These are phyloP conservation scores for Apaloderma vittatum DNA, from an alignment of 2,113 vertebrate species.

Conservation along the genomic window DNA sequence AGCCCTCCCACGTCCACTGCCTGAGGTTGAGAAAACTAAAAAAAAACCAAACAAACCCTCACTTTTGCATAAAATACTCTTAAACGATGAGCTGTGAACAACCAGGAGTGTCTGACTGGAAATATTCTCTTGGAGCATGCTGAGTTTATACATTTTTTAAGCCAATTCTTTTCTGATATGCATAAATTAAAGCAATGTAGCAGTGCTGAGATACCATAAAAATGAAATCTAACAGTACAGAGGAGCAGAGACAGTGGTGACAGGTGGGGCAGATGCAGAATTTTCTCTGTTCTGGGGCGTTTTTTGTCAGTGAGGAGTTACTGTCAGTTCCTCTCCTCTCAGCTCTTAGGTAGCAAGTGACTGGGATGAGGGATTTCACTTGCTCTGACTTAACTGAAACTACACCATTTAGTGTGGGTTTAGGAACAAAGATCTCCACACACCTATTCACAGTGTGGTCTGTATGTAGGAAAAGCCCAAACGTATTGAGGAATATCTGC, in stretches of 20 bases:
- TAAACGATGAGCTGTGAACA: neutral
- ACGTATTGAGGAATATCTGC: rapidly evolving
- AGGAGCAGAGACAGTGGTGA: neutral
- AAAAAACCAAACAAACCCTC: neutral
- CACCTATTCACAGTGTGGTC: neutral
- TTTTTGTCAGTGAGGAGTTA: neutral
- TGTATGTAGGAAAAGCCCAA: neutral
- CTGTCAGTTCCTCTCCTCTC: neutral
- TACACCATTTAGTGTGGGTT: neutral
- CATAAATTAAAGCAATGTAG: neutral
- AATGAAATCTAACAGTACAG: neutral
- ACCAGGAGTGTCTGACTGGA: neutral
- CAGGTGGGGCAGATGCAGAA: neutral
- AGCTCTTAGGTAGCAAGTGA: neutral
- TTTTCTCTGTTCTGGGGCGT: neutral
- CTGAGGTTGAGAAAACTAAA: neutral
- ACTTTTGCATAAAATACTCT: neutral
- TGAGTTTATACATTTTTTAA: neutral
- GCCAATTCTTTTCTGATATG: neutral
- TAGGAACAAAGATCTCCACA: neutral
- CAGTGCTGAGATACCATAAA: neutral
- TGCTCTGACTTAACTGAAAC: neutral
- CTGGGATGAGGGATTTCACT: neutral
- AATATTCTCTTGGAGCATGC: neutral
- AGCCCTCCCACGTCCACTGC: neutral